Evolutionary conservation across 2,113 vertebrate genomes (phyloP), one percentile per base, ranked within the genome.

Genomic region (Megaleporinus macrocephalus): DNA sequence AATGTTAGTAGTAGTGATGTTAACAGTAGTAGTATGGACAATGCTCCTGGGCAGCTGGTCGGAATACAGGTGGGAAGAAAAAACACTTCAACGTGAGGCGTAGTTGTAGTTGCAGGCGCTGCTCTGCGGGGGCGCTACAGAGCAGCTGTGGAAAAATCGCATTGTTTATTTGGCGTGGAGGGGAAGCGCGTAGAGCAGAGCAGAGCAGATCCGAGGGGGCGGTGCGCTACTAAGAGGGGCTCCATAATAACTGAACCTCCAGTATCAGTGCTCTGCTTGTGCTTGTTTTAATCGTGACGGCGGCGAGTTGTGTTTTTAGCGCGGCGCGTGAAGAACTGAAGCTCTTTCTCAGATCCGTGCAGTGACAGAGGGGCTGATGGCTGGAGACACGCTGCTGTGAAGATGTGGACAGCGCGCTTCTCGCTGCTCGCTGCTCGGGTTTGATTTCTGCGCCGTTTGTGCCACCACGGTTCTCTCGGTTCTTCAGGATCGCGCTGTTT

Each of bases 41-140:
- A 36, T 36, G 36, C n/a, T n/a, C n/a, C n/a, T n/a, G n/a, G n/a
- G n/a, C n/a, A n/a, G n/a, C 18, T 55, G 2, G 10, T 22, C 24
- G 11, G n/a, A 12, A 26, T 24, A 26, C n/a, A 5, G 22, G 57
- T 13, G 57, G 24, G 11, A 11, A 12, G 7, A 24, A 61, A 61
- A 61, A 13, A 0, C 1, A 10, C 9, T 11, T 1, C n/a, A 4
- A 18, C 3, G 15, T 16, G 51, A 53, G 51, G 14, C 15, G 14
- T 11, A 20, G 51, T 53, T 55, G 53, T 22, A 55, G 53, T 55
- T 20, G 11, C 14, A 11, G 57, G 9, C 57, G 57, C 73, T 85
- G 80, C 86, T 85, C 44, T 63, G 89, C 86, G 82, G 84, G 49
- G 73, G 84, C 81, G 65, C 83, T 85, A 73, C 61, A 63, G 84